Base-by-base conservation (phyloP, 2,888 invertebrate genomes). In the Epirrhoe tristata region DNA sequence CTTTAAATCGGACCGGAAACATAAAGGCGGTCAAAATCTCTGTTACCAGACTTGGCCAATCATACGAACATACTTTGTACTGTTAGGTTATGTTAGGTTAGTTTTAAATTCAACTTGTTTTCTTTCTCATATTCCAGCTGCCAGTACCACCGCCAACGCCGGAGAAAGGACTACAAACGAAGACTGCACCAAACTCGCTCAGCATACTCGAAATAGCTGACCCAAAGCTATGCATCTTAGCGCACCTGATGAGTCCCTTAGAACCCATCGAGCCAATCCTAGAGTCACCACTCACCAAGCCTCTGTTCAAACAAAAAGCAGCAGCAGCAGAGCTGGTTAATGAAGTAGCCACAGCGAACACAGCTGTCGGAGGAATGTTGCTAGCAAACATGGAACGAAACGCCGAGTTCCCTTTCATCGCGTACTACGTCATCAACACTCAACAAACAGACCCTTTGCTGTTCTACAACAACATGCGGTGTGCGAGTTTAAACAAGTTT, bases 321-420 rank as follows among this genome's bases (percentile, higher is more conserved):
- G 96, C 96, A 0, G 97, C 97, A 5, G 95, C 95, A 0, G 97
- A 97, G 76, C 89, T 98, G 39, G 89, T 98, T 8, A 95, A 94
- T 53, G 97, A 97, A 80, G 95, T 97, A 5, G 96, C 96, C 4
- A 87, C 95, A 87, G 96, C 95, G 10, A 96, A 96, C 82, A 96
- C 95, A 0, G 96, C 96, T 0, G 95, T 96, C 0, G 96, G 96
- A 5, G 97, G 97, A 61, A 98, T 98, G 96, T 88, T 98, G n/a
- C 89, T 98, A 57, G 97, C 97, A 14, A 98, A 98, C 81, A 97
- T 98, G 97, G 98, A 98, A 83, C 96, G 96, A 82, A 96, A 96
- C 83, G 98, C 97, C 46, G 98, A 98, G 83, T 98, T 98, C 83
- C 98, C 98, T 12, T 98, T 98, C 91, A 98, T 98, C 93, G 95